Base-by-base conservation (phyloP, 2,797 vertebrate genomes). In the Platalea minor region DNA sequence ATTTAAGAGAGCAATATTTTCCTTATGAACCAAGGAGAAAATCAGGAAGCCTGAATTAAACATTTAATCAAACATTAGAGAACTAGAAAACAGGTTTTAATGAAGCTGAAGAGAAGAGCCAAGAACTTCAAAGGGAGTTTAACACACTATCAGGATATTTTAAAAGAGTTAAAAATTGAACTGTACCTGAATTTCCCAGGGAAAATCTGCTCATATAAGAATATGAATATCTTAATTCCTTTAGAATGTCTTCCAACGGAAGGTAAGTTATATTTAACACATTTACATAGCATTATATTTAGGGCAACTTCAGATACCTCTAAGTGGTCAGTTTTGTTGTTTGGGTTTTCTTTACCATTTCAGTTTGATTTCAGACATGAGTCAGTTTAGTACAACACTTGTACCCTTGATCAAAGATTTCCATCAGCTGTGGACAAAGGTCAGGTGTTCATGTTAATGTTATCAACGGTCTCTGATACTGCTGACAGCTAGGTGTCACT, bases 341-440 rank as follows among this genome's bases (percentile, higher is more conserved):
- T 63, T 85, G 9, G 0, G 4, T 2, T 35, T 78, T 78, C 86
- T 70, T 88, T 50, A 33, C 23, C 31, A 29, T 85, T 95, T 85
- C 33, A 72, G 41, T 72, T 77, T 85, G 60, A 87, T 91, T 94
- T 95, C 78, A 93, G 53, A 64, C 21, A 33, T 12, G 29, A 91
- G 76, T 85, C 60, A 50, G 78, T 85, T 88, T 53, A 69, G 56
- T 59, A 84, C 74, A 95, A 87, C 59, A 87, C 28, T 77, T 75
- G 53, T 37, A 75, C 13, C 48, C 61, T 81, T 96, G 95, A 94
- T 96, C 94, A 95, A 97, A 96, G 94, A 83, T 91, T 94, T 89
- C 86, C 81, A 91, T 90, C 92, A 85, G 69, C 86, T 87, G 65
- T 69, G 57, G 68, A 94, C 74, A 93, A 94, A 96, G 94, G 92